Conservation (phyloP, 64 coral and sea anemone species). For the Montipora cactus region DNA sequence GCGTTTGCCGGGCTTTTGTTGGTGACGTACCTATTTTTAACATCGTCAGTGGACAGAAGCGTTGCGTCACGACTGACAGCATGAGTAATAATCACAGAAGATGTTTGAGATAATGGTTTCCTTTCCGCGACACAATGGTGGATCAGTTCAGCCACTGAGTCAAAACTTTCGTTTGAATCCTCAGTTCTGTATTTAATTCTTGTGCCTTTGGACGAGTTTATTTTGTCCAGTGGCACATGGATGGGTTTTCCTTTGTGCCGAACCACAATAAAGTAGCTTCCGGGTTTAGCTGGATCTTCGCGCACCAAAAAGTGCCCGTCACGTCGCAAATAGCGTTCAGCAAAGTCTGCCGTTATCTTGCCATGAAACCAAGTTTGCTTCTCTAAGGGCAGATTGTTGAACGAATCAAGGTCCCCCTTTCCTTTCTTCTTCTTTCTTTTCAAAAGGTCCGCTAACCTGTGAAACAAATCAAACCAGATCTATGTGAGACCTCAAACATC, state of each 20-base stretch:
- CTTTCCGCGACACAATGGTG: conserved; percentile 69
- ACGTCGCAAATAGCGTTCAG: conserved; percentile 76
- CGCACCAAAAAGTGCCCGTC: conserved; percentile 91
- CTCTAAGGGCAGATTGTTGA: conserved; percentile 52
- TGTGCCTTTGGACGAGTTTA: conserved; percentile 77
- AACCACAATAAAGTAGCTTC: conserved; percentile 82
- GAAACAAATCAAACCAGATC: neutral
- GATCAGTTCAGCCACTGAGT: conserved; percentile 81
- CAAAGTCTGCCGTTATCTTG: conserved; percentile 87
- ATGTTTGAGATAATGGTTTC: conserved; percentile 63
- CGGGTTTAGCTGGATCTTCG: conserved; percentile 89
- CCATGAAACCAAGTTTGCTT: conserved; percentile 93
- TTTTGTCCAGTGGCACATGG: conserved; percentile 71
- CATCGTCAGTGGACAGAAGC: conserved; percentile 75
- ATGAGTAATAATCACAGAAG: conserved; percentile 73
- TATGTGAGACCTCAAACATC: neutral
- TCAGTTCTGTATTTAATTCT: conserved; percentile 92
- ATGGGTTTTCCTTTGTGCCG: conserved; percentile 61
- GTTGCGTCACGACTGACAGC: conserved; percentile 84
- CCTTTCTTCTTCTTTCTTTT: conserved; percentile 43
- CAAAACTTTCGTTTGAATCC: conserved; percentile 74
- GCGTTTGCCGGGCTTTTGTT: conserved; percentile 13
- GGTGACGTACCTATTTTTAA: conserved; percentile 39
- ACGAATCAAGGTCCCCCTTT: conserved; percentile 42
- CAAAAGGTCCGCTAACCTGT: conserved; percentile 60